phyloP scores from a whole-genome alignment of 2,888 invertebrate genomes.

The Cantharis rufa region DNA sequence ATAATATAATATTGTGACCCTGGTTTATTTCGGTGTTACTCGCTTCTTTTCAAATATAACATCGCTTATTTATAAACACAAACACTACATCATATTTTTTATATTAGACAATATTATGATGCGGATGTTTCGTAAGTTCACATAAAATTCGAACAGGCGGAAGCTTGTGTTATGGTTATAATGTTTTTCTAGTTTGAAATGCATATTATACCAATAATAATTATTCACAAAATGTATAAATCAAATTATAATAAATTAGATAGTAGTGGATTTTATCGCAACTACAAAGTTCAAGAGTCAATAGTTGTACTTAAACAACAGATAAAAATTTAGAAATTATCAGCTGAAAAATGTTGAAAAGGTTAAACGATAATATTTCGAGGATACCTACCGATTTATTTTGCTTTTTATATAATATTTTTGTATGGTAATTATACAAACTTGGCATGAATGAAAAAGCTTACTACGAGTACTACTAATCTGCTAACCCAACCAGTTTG shows the following conservation, averaged over 20 bases:
- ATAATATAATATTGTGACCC: neutral
- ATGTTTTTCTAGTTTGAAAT: conserved; percentile 13
- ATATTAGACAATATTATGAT: neutral
- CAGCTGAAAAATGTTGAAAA: conserved; percentile 20
- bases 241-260: conserved; percentile 32
- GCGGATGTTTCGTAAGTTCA: neutral
- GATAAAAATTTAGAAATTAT: conserved; percentile 26
- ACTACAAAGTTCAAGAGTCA: conserved; percentile 47
- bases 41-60: neutral
- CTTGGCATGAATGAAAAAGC: neutral
- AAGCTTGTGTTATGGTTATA: conserved; percentile 11
- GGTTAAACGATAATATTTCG: neutral
- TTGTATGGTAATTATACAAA: neutral
- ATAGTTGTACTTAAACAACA: conserved; percentile 39
- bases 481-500: neutral
- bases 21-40: neutral
- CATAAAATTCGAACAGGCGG: neutral
- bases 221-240: conserved; percentile 24
- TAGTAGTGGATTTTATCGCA: conserved; percentile 38
- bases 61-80: neutral
- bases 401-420: neutral
- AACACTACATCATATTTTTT: neutral
- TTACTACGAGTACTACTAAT: neutral
- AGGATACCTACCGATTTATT: neutral
- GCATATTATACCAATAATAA: conserved; percentile 9